Percentiles rank a stretch among this genome's conserved stretches.
phyloP scores from a whole-genome alignment of 2,113 vertebrate species.

The Corvus cornix region DNA sequence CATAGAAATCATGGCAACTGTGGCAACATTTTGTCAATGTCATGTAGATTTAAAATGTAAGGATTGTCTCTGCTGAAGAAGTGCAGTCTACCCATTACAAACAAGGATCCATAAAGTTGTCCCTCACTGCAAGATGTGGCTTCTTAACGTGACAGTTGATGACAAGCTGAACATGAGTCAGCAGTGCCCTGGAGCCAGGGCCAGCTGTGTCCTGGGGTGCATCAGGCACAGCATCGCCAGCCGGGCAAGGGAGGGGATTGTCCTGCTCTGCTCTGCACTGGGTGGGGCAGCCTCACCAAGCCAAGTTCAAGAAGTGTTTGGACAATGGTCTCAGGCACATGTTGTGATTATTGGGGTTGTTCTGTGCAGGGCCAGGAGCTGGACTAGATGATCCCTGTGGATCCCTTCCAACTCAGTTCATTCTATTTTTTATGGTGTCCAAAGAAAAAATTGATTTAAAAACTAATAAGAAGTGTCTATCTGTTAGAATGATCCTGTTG shows the following conservation, averaged over 20 bases:
- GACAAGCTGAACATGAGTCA: fast-evolving
- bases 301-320: neutral
- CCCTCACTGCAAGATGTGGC: neutral
- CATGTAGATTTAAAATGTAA: neutral
- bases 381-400: neutral
- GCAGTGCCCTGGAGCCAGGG: neutral
- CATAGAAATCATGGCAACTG: neutral
- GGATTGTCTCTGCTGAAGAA: neutral
- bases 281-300: fast-evolving
- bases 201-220: fast-evolving
- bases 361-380: neutral
- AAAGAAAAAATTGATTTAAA: neutral
- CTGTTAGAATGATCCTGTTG: neutral
- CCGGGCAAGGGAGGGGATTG: fast-evolving
- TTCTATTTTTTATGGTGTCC: neutral
- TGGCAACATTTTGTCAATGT: neutral
- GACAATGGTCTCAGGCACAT: neutral
- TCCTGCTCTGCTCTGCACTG: fast-evolving
- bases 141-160: neutral
- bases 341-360: neutral
- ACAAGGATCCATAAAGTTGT: neutral
- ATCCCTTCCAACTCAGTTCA: neutral
- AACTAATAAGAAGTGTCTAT: neutral
- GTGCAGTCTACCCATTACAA: neutral
- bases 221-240: neutral